Percentiles rank a stretch among this genome's conserved stretches.
Evolutionary conservation across 2,113 vertebrate species (phyloP).

Genomic region (Lophura nycthemera): DNA sequence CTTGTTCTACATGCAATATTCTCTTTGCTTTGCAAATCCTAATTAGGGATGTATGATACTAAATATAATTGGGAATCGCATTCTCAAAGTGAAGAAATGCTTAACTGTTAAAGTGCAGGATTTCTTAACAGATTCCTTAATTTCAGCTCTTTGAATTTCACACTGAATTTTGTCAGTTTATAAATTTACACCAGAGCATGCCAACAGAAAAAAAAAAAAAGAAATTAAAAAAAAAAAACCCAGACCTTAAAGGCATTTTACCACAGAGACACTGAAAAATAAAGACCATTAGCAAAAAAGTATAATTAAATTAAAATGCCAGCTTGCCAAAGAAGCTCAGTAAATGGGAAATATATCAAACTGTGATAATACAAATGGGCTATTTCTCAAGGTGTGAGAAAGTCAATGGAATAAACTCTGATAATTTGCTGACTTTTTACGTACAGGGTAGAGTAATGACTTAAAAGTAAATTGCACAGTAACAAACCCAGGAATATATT

Average conservation of each 20-base stretch:
- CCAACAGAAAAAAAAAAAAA: background rate
- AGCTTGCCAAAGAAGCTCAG: slow-evolving; percentile 78
- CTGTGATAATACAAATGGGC: slow-evolving; percentile 82
- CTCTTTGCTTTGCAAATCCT: background rate
- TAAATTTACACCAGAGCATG: slow-evolving; percentile 80
- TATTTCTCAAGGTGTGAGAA: slow-evolving; percentile 83
- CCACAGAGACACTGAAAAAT: slow-evolving; percentile 85
- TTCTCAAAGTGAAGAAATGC: slow-evolving; percentile 56
- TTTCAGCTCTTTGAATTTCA: slow-evolving; percentile 74
- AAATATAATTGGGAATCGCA: slow-evolving; percentile 34
- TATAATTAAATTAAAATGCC: slow-evolving; percentile 89
- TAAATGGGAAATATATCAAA: slow-evolving; percentile 86
- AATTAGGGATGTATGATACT: background rate
- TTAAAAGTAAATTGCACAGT: slow-evolving; percentile 66
- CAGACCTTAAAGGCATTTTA: slow-evolving; percentile 73
- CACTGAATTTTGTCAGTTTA: slow-evolving; percentile 84
- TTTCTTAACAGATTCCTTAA: slow-evolving; percentile 71
- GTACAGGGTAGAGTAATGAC: slow-evolving; percentile 40
- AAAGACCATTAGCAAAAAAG: slow-evolving; percentile 88
- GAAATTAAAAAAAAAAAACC: slow-evolving; percentile 14
- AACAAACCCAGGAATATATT: background rate
- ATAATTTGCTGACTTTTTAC: slow-evolving; percentile 77
- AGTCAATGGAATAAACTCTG: slow-evolving; percentile 79
- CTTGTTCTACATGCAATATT: background rate
- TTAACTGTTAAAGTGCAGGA: slow-evolving; percentile 4